Conservation (phyloP, 2,797 vertebrate genomes). For the Helostoma temminkii region DNA sequence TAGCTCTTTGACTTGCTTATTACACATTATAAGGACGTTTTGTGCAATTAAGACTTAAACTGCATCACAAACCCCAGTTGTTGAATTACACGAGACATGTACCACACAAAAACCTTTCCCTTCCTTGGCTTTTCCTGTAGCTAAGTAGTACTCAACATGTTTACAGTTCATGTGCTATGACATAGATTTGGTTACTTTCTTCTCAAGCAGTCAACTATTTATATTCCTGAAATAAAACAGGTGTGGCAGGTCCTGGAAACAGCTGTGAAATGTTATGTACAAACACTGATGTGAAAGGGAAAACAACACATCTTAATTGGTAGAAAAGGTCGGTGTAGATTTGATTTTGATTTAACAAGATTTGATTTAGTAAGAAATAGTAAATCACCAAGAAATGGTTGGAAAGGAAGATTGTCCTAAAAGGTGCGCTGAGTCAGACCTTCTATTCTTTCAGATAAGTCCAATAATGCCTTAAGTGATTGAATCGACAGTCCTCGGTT, state of each 20-base stretch:
- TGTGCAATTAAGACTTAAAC: constrained; percentile 25
- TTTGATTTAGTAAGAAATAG: constrained; percentile 7
- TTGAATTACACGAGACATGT: constrained; percentile 7
- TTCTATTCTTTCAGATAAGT: constrained; percentile 41
- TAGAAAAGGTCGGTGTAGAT: background rate
- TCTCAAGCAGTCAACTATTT: constrained; percentile 4
- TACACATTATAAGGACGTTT: constrained; percentile 38
- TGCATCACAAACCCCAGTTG: constrained; percentile 8
- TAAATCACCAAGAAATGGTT: background rate
- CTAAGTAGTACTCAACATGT: too few relatives aligned
- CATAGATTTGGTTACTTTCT: constrained; percentile 22
- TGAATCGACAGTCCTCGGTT: constrained; percentile 58
- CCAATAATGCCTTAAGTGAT: constrained; percentile 55
- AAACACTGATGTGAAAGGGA: background rate
- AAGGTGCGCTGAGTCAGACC: constrained; percentile 41
- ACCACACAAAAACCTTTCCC: background rate
- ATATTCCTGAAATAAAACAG: constrained; percentile 9
- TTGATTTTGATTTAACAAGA: background rate
- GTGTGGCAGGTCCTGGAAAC: background rate
- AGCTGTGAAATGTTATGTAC: background rate
- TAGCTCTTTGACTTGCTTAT: constrained; percentile 49
- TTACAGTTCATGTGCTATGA: constrained; percentile 2
- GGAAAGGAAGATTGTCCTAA: constrained; percentile 22
- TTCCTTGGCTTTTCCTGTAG: too few relatives aligned
- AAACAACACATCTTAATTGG: background rate